Evolutionary conservation across 1,140 invertebrate genomes (phyloP).

Genomic region (Copidosoma floridanum): DNA sequence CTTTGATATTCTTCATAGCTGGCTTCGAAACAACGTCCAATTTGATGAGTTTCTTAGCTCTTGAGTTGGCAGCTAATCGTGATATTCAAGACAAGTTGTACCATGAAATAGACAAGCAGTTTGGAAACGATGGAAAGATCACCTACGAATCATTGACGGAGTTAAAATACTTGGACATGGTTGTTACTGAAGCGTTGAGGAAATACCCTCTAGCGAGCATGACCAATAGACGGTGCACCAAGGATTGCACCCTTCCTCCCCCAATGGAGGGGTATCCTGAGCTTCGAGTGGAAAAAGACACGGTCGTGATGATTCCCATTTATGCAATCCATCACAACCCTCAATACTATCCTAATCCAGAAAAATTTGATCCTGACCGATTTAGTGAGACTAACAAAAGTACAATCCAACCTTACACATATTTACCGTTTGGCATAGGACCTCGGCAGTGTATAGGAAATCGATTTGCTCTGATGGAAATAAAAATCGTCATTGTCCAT

Average conservation of each 20-base stretch:
- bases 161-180: conserved; percentile 40
- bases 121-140: conserved; percentile 26
- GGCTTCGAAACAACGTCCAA: conserved; percentile 50
- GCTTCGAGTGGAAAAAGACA: conserved; percentile 38
- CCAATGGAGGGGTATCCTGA: conserved; percentile 16
- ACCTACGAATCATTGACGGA: conserved; percentile 33
- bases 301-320: conserved; percentile 41
- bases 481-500: background rate
- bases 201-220: conserved; percentile 59
- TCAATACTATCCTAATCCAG: conserved; percentile 51
- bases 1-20: conserved; percentile 48
- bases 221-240: conserved; percentile 53
- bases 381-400: conserved; percentile 41
- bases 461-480: background rate
- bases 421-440: conserved; percentile 76
- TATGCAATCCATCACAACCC: conserved; percentile 52
- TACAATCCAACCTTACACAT: conserved; percentile 26
- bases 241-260: conserved; percentile 37
- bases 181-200: conserved; percentile 56
- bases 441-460: conserved; percentile 73
- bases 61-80: conserved; percentile 58
- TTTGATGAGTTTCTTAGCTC: conserved; percentile 42
- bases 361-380: conserved; percentile 55
- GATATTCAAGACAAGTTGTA: conserved; percentile 54
- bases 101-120: conserved; percentile 43